Percentiles rank a stretch among this genome's conserved stretches.
Evolutionary conservation across 2,113 vertebrate species (phyloP).

Genomic region (Sinocyclocheilus maitianheensis): DNA sequence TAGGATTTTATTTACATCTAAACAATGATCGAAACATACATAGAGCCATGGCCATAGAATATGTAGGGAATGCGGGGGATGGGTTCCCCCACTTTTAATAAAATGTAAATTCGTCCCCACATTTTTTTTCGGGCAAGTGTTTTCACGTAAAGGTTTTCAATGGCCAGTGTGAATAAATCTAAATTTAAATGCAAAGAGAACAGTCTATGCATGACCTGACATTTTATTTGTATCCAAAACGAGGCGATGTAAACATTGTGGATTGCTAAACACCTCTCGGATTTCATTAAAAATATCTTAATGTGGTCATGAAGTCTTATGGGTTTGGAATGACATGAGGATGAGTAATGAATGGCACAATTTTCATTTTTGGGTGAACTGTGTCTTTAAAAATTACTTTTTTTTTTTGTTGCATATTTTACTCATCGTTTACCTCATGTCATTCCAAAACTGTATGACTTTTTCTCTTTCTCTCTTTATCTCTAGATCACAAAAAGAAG

Average conservation of each 20-base stretch:
- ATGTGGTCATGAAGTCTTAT: background rate
- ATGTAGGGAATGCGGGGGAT: no score
- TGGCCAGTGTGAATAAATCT: no score
- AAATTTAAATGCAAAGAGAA: no score
- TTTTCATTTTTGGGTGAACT: background rate
- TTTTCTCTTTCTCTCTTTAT: background rate
- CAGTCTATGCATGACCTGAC: no score
- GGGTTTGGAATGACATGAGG: background rate
- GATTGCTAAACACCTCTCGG: background rate
- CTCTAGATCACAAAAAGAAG: background rate
- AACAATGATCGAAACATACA: background rate
- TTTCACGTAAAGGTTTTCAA: no score
- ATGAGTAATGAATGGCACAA: background rate
- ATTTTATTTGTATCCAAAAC: no score
- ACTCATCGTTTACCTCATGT: background rate
- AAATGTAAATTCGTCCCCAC: no score
- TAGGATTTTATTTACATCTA: background rate
- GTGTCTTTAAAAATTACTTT: no score
- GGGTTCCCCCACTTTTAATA: no score
- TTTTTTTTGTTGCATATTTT: background rate
- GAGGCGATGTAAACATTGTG: no score
- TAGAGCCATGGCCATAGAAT: background rate
- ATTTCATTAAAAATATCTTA: background rate
- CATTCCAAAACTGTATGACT: background rate
- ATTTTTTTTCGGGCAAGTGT: no score